Percentiles rank a stretch among this genome's conserved stretches.
These are phyloP conservation scores for Dinothrombium tinctorium DNA, from an alignment of 1,140 invertebrate genomes.

Conservation along the genomic window DNA sequence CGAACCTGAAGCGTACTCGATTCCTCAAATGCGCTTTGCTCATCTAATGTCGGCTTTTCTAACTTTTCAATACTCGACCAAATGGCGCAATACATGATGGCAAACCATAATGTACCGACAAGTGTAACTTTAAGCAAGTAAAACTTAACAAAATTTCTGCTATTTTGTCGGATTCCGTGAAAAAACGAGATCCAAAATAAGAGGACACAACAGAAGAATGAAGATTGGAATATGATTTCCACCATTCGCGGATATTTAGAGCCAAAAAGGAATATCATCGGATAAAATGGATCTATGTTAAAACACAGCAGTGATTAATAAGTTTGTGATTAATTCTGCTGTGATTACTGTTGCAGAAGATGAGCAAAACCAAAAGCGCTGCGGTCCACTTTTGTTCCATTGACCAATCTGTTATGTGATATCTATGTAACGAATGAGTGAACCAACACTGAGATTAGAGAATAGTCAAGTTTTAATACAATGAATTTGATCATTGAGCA, in stretches of 20 bases:
- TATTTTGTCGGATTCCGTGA: conserved; percentile 57
- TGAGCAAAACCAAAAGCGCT: conserved; percentile 56
- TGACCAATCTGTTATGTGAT: conserved; percentile 74
- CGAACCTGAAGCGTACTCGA: conserved; percentile 3
- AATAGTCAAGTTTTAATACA: no score
- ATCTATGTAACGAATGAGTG: conserved; percentile 60
- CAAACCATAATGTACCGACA: conserved; percentile 62
- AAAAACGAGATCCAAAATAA: conserved; percentile 86
- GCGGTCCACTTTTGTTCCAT: conserved; percentile 94
- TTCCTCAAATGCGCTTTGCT: conserved; percentile 25
- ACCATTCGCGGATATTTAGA: conserved; percentile 72
- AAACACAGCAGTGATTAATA: neutral
- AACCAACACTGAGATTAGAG: conserved; percentile 57
- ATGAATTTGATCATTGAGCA: neutral
- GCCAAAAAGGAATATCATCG: conserved; percentile 61
- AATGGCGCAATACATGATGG: conserved; percentile 53
- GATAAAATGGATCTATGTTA: conserved; percentile 64
- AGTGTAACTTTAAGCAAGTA: conserved; percentile 73
- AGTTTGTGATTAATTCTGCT: neutral
- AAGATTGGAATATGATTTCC: conserved; percentile 67
- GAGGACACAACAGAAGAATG: conserved; percentile 60
- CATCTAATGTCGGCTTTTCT: conserved; percentile 76
- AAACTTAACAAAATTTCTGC: conserved; percentile 55
- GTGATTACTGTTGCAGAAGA: conserved; percentile 68
- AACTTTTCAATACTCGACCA: conserved; percentile 74